Base-by-base conservation (phyloP, 2,888 invertebrate species). In the Gortyna flavago region DNA sequence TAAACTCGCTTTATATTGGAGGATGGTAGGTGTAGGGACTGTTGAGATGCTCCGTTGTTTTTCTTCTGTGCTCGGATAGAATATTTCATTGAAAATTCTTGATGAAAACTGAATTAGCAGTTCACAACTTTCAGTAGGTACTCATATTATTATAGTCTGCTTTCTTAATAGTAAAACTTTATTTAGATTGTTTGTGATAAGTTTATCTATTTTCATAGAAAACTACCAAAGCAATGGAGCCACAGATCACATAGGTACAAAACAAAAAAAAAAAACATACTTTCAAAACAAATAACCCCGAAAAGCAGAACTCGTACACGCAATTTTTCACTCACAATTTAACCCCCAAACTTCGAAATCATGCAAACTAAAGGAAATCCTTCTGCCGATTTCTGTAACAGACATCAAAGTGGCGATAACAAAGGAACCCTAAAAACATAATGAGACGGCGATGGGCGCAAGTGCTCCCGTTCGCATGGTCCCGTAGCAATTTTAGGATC, bases 401-500 rank as follows among this genome's bases (percentile, higher is more conserved):
- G 89, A 95, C 93, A 96, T 96, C 96, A 96, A 96, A 96, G 96
- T 91, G 92, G 89, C 92, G 92, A 95, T 94, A 95, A 96, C 95
- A 96, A 95, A 94, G 94, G 94, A 93, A 92, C 95, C 93, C 95
- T 94, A 95, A 95, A 95, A 95, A 94, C 96, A 95, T 96, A 96
- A 96, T 96, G 96, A 96, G 96, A 95, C 93, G 91, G 92, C 93
- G 90, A 94, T 91, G 89, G 90, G 91, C 91, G 91, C 95, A 96
- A 96, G 96, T 96, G 96, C 95, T 94, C 90, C 93, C 89, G 94
- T 95, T 96, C 96, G 94, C 96, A 96, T 90, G 95, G 95, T 94
- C 94, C 95, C 95, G 95, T 94, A 95, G 93, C 95, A 96, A 96
- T 96, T 96, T 95, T 91, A 93, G 93, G 93, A 91, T 89, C 95